Evolutionary conservation across 2,113 vertebrate species (phyloP).

Genomic region (Chloebia gouldiae): DNA sequence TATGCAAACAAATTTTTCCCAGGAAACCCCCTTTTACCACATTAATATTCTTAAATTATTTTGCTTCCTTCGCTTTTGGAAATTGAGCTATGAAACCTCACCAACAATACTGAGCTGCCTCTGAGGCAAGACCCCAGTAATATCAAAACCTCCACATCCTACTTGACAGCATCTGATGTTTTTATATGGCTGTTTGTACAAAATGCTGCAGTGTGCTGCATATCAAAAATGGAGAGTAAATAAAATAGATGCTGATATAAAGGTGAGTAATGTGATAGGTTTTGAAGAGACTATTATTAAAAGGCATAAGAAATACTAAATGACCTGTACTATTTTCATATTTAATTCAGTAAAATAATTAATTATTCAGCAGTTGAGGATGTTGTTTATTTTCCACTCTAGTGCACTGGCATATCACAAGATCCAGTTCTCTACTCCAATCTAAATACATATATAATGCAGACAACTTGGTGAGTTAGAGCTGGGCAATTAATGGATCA

Average conservation of each 20-base stretch:
- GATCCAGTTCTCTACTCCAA: background rate
- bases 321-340: constrained; percentile 18
- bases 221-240: background rate
- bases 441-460: background rate
- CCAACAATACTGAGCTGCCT: background rate
- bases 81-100: background rate
- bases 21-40: background rate
- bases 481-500: background rate
- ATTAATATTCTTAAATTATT: background rate
- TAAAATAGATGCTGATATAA: background rate
- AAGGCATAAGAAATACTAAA: background rate
- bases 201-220: background rate
- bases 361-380: constrained; percentile 35
- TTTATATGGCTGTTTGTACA: background rate
- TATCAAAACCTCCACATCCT: background rate
- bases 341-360: constrained; percentile 38
- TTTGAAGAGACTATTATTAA: constrained; percentile 8
- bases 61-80: background rate
- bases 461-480: background rate
- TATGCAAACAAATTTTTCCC: background rate
- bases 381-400: constrained; percentile 5
- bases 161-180: background rate
- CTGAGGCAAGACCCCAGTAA: background rate
- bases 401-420: background rate
- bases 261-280: background rate